Evolutionary conservation across 2,113 vertebrate species (phyloP), one percentile per base, ranked within the genome.

Genomic region (Tapirus terrestris): DNA sequence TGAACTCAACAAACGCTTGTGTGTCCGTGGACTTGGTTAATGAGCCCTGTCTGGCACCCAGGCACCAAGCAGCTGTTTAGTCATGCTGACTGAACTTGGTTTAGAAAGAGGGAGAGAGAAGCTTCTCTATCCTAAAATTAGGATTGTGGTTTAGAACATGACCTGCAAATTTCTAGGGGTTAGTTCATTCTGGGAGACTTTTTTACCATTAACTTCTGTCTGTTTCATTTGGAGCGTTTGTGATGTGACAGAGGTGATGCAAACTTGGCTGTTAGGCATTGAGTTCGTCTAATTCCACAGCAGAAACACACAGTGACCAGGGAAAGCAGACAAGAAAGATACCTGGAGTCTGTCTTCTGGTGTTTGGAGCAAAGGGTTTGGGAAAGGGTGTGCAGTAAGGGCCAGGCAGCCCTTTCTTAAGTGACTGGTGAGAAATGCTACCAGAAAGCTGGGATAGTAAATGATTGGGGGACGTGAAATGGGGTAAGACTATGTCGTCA

Each of bases 41-140:
- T 94, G 96, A 98, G 63, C 63, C 83, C 82, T 81, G 36, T 92
- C 96, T 97, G 97, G 95, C 81, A 76, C 80, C 89, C 8, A 60
- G 67, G 75, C 97, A 33, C 61, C 63, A 4, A 53, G 68, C 76
- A 94, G 80, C 60, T 53, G 23, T n/a, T 16, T 6, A 75, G 53
- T 94, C 36, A 17, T 88, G 53, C 20, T 43, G 31, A 90, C 75
- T 73, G 48, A 90, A 43, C 73, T 76, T 83, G 33, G 79, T 82
- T 48, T 72, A n/a, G 89, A 94, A 56, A 77, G 39, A 20, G 25
- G 20, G 33, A 76, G 20, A 2, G 31, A 48, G 29, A 58, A 31
- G 48, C 17, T 23, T 61, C 65, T 39, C 21, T 61, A 17, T 80
- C 48, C 39, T 82, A 67, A 92, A 68, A 39, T 60, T n/a, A 53